Base-by-base conservation (phyloP, 2,888 invertebrate genomes). In the Ectobius pallidus region DNA sequence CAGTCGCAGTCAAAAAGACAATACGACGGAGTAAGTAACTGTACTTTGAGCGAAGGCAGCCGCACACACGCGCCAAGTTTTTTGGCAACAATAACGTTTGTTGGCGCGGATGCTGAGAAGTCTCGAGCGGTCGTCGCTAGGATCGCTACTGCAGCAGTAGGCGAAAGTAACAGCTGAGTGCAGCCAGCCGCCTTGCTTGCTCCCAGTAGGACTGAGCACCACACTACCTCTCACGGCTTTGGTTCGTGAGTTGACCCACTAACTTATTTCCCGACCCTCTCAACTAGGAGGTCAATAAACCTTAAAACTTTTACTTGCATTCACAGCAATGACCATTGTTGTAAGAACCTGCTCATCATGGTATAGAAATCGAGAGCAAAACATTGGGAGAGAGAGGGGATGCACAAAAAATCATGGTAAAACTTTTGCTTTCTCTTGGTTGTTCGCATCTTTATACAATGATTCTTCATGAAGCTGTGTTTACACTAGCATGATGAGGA, bases 181-280 rank as follows among this genome's bases (percentile, higher is more conserved):
- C 30, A 58, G 30, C 2, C 58, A 7, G 39, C n/a, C 30, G 58
- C 30, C 30, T 58, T 14, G 27, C 14, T 20, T 58, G 58, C 58
- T 58, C 27, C 58, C 30, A 14, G 58, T 30, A 69, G 22, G 14
- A 34, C 14, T 32, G 34, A n/a, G 58, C 27, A 52, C 20, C 69
- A 22, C 25, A 58, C 18, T 4, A 76, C 76, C 76, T 44, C 11
- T 25, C 69, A 18, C 7, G 22, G 58, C 52, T 39, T 22, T 20
- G 27, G 71, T 32, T 27, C 18, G 42, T 16, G 16, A 34, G 32
- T 14, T 75, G 75, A 75, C 75, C 74, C 70, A 72, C 70, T 73
- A 75, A 75, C 75, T 75, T 68, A 75, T 32, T 74, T 78, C 77
- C 80, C 79, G 78, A 78, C 79, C 77, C 75, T 44, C 70, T 67